Base-by-base conservation (phyloP, 2,888 invertebrate genomes). In the Pecten maximus region DNA sequence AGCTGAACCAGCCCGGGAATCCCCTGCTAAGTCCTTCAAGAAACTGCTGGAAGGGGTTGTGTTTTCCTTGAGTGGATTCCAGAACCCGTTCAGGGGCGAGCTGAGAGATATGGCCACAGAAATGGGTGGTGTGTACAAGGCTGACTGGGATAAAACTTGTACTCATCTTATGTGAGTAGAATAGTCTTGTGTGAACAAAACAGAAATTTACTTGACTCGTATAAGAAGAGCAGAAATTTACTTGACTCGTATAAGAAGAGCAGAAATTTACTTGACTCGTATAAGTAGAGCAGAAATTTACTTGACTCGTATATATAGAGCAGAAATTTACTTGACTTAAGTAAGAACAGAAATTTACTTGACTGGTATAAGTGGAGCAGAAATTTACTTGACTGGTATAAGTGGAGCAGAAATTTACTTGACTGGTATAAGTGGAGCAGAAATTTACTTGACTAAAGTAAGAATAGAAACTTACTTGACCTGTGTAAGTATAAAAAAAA, bases 1-100 rank as follows among this genome's bases (percentile, higher is more conserved):
- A 96, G 96, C 95, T 90, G 95, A 95, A 90, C 95, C 95, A 40
- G 92, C 94, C 3, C 94, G 94, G 54, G 90, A 92, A 23, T 95
- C 95, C 0, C 92, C 94, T 8, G 93, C 89, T 0, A 95, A 94
- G 89, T 92, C 92, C 40, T 98, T 98, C 93, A 96, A 97, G 92
- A 96, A 97, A 93, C 95, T 98, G 48, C 96, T 99, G 93, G 96
- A 97, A 19, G 98, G 97, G 89, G 98, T 98, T 4, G 97, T 98
- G 91, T 97, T 99, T 95, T 98, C 98, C n/a, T 97, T 99, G 93
- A 98, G 98, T 97, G 99, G 99, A 0, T 98, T 98, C 97, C 97
- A 98, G 97, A 98, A 99, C 97, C 99, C 99, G 6, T 97, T 97
- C 91, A 97, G 99, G 89, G 97, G 97, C 0, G 97, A 97, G 91